phyloP scores from a whole-genome alignment of 2,113 vertebrate species.

The Cichladusa arquata region DNA sequence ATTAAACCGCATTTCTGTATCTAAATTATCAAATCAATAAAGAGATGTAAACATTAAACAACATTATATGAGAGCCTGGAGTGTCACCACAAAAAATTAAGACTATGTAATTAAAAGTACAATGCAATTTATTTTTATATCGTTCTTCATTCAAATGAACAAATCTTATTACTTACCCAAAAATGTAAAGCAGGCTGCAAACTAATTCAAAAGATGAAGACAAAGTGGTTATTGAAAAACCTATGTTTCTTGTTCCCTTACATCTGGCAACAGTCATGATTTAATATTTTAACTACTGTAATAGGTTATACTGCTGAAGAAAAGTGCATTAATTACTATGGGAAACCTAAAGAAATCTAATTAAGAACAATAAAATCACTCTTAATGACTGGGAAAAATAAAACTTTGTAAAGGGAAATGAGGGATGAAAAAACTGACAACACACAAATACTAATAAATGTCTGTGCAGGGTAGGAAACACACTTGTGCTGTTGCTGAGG shows the following conservation, averaged over 20 bases:
- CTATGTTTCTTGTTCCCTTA: conserved; percentile 29
- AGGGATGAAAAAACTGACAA: conserved; percentile 23
- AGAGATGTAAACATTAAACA: conserved; percentile 48
- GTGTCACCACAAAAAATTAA: conserved; percentile 56
- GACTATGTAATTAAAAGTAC: conserved; percentile 64
- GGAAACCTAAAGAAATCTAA: conserved; percentile 49
- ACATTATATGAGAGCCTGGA: conserved; percentile 49
- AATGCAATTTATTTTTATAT: conserved; percentile 63
- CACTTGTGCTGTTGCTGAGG: not conserved
- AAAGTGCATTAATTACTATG: conserved; percentile 63
- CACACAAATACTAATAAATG: conserved; percentile 17
- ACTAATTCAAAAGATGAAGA: conserved; percentile 62
- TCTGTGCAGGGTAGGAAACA: not conserved
- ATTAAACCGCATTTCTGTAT: not conserved
- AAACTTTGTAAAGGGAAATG: conserved; percentile 38
- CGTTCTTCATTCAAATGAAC: conserved; percentile 36
- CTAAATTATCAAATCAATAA: conserved; percentile 50
- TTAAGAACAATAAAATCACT: conserved; percentile 56
- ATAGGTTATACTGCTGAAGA: conserved; percentile 47
- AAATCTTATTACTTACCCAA: conserved; percentile 56
- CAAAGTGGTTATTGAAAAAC: conserved; percentile 41
- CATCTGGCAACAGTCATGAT: conserved; percentile 50
- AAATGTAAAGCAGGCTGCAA: conserved; percentile 52
- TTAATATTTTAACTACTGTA: conserved; percentile 60
- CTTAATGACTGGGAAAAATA: conserved; percentile 62